phyloP scores from a whole-genome alignment of 2,888 invertebrate genomes.

The Ophioninae sp. region DNA sequence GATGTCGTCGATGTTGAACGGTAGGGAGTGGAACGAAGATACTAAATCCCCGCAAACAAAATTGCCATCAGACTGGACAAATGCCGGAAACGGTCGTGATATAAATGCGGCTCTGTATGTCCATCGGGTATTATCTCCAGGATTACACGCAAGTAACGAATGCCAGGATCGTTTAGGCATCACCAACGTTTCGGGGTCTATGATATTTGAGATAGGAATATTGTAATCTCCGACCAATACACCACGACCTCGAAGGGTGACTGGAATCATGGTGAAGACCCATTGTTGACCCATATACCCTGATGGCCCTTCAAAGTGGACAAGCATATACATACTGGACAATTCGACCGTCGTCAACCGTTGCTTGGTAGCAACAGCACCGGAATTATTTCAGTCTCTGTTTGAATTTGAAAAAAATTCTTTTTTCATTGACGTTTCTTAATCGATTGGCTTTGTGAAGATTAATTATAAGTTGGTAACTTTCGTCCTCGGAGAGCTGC shows the following conservation, averaged over 20 bases:
- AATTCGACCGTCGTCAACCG: background rate
- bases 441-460: background rate
- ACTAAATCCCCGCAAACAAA: background rate
- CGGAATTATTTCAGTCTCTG: background rate
- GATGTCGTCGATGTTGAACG: background rate
- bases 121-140: constrained; percentile 47
- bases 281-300: constrained; percentile 59
- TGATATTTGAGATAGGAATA: background rate
- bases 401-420: background rate
- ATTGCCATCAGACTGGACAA: constrained; percentile 16
- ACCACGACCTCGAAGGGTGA: constrained; percentile 1
- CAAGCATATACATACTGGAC: background rate
- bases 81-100: constrained; percentile 5
- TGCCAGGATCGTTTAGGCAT: constrained; percentile 46
- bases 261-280: constrained; percentile 22
- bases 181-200: constrained; percentile 50
- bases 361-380: background rate
- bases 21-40: background rate
- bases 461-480: background rate
- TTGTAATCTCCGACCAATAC: background rate
- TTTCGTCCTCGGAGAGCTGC: background rate
- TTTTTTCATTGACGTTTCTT: background rate
- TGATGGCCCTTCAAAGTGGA: background rate
- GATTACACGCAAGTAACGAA: constrained; percentile 57
- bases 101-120: background rate